Conservation (phyloP, 2,113 vertebrate genomes). For the Clinocottus analis region DNA sequence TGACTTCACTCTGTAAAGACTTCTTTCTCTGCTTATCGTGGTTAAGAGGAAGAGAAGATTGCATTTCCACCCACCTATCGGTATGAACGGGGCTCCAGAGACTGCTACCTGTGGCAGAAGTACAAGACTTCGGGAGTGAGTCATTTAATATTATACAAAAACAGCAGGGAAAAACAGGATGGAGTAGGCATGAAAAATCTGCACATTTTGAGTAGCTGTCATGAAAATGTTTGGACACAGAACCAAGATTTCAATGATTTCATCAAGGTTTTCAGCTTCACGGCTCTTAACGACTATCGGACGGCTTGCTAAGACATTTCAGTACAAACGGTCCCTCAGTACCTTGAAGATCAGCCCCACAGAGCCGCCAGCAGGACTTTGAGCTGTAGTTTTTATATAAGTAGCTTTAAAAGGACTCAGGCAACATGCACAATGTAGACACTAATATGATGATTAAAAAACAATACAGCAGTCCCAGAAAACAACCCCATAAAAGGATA, state of each 20-base stretch:
- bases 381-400: background rate
- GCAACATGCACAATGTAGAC: background rate
- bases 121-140: slow-evolving; percentile 91
- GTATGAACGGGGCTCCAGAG: slow-evolving; percentile 88
- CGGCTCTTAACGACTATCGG: background rate
- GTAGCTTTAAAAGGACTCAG: background rate
- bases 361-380: background rate
- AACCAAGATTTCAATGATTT: background rate
- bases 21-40: slow-evolving; percentile 32
- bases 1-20: slow-evolving; percentile 4
- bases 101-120: slow-evolving; percentile 91
- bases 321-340: background rate
- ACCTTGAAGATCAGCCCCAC: background rate
- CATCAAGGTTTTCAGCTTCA: background rate
- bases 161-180: background rate
- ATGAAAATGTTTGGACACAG: too few relatives aligned
- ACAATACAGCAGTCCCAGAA: too few relatives aligned
- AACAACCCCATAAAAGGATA: too few relatives aligned
- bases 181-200: background rate
- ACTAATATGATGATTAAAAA: background rate
- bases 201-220: background rate
- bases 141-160: slow-evolving; percentile 18
- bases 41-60: slow-evolving; percentile 89
- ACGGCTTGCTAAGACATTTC: background rate
- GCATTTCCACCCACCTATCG: slow-evolving; percentile 91